Evolutionary conservation across 2,113 vertebrate species (phyloP), one percentile per base, ranked within the genome.

Genomic region (Trichomycterus rosablanca): DNA sequence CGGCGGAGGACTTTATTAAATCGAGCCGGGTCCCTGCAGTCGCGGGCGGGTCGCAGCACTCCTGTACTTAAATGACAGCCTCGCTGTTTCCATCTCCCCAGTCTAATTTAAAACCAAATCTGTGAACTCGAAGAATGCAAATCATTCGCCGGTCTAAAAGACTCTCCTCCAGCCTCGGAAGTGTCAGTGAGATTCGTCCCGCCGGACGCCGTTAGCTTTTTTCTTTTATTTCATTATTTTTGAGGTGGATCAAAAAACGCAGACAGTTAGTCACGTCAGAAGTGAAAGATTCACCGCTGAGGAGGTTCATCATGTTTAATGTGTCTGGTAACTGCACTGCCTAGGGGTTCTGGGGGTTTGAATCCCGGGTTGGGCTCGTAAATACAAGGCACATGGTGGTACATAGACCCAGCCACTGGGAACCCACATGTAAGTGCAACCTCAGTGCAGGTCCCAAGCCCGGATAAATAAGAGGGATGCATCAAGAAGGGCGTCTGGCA

Each of bases 1-100:
- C 66, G 45, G 20, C 40, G 50, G 53, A 57, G 63, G 57, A 55
- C 53, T 77, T 72, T 74, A 70, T 72, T 67, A 70, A 74, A 74
- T 59, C 63, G 59, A 52, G 65, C 52, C 42, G 40, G 34, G 59
- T 65, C 51, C 63, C 67, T 18, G 19, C 39, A 59, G 66, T 56
- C 52, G 2, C 23, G 24, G 69, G 66, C 54, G 49, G 52, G 54
- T 51, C 67, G 35, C 63, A 53, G 63, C 35, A 19, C 62, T 24
- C 35, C 40, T 54, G 67, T 63, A 66, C 63, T 59, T 67, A 61
- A 62, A 66, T 57, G 62, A 44, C 57, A 60, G 52, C 51, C 18
- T 60, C 39, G 26, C 63, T 40, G 42, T 46, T 66, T 52, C 58
- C 39, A 57, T 60, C 53, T 62, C 69, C 69, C 69, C 5, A 26